phyloP scores from a whole-genome alignment of 64 coral and sea anemone species.

The Stylophora pistillata region DNA sequence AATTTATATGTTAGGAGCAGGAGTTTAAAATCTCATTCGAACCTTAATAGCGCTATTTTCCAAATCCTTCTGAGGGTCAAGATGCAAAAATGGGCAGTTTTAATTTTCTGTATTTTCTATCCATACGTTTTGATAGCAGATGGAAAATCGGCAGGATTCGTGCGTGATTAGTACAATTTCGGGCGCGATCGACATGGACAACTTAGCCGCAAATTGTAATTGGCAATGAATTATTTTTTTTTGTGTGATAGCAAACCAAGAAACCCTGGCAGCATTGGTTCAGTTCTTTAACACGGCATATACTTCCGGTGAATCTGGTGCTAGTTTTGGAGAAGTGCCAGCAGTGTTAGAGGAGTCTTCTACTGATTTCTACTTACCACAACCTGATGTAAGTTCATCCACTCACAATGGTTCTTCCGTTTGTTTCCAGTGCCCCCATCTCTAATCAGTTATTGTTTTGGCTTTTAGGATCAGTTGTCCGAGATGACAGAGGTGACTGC shows the following conservation, averaged over 20 bases:
- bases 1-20: no score
- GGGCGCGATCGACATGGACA: no score
- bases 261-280: conserved; percentile 80
- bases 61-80: no score
- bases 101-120: no score
- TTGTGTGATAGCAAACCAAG: conserved; percentile 84
- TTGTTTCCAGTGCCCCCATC: neutral
- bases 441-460: neutral
- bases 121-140: no score
- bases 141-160: no score
- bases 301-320: conserved; percentile 34
- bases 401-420: neutral
- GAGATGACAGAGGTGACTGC: conserved; percentile 78
- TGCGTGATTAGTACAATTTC: no score
- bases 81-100: no score
- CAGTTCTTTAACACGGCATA: conserved; percentile 89
- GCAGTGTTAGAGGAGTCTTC: conserved; percentile 9
- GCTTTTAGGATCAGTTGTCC: conserved; percentile 41
- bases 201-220: no score
- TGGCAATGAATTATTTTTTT: neutral
- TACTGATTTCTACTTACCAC: neutral
- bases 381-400: neutral
- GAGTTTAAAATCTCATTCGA: no score
- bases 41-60: no score
- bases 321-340: conserved; percentile 8